phyloP scores from a whole-genome alignment of 2,797 vertebrate species.

The Columba guinea region DNA sequence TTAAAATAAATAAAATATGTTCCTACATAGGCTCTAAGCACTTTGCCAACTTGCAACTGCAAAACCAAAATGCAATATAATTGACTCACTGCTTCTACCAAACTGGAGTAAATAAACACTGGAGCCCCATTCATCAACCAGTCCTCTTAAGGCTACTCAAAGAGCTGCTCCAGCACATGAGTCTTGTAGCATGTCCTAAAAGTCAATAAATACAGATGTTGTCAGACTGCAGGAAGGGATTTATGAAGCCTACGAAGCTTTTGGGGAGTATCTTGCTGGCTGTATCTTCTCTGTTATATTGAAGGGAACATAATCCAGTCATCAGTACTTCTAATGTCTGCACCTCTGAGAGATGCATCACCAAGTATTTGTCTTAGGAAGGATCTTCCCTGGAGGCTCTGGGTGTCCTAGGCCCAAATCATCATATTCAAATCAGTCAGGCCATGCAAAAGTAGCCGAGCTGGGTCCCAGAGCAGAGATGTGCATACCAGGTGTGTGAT shows the following conservation, averaged over 20 bases:
- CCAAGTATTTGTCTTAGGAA: background rate
- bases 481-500: background rate
- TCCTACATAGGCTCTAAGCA: constrained; percentile 12
- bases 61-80: constrained; percentile 37
- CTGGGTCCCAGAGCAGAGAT: background rate
- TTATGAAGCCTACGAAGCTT: constrained; percentile 38
- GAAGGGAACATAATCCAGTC: constrained; percentile 13
- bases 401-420: background rate
- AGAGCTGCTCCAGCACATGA: background rate
- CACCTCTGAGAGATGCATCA: background rate
- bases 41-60: constrained; percentile 31
- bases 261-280: constrained; percentile 8
- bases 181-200: constrained; percentile 11
- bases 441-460: background rate
- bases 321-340: background rate
- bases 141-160: constrained; percentile 18
- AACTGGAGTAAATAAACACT: constrained; percentile 57
- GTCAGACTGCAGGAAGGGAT: constrained; percentile 36
- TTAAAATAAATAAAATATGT: constrained; percentile 59
- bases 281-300: background rate
- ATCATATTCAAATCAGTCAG: background rate
- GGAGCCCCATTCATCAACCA: constrained; percentile 13
- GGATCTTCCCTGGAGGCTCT: background rate
- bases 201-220: constrained; percentile 43
- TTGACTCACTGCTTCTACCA: constrained; percentile 41